A percentile compares a stretch with the other conserved stretches of the same genome.
phyloP scores from a whole-genome alignment of 2,113 vertebrate species.

The Acanthochromis polyacanthus region DNA sequence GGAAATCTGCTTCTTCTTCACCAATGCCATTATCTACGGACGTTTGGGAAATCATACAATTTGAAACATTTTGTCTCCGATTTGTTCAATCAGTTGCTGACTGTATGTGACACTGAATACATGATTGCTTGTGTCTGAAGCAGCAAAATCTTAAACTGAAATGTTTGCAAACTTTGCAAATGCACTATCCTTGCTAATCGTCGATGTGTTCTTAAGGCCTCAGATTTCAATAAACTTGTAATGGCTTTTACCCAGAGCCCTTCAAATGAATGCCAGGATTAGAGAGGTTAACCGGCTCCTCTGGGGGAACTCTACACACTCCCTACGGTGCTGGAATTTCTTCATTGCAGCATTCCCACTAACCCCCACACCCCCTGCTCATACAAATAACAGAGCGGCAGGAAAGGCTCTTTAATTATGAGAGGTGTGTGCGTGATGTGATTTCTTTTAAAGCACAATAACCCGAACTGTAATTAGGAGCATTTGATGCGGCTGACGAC shows the following conservation, averaged over 20 bases:
- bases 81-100: background rate
- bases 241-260: conserved; percentile 41
- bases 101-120: background rate
- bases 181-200: conserved; percentile 32
- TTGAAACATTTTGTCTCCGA: background rate
- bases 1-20: conserved; percentile 17
- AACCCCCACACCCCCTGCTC: conserved; percentile 48
- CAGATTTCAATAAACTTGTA: conserved; percentile 48
- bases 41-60: background rate
- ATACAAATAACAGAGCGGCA: conserved; percentile 68
- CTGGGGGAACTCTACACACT: conserved; percentile 36
- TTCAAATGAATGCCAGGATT: conserved; percentile 66
- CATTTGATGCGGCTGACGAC: conserved; percentile 61
- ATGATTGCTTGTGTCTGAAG: background rate
- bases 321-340: conserved; percentile 67
- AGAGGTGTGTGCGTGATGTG: conserved; percentile 63
- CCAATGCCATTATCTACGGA: background rate
- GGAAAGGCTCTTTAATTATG: conserved; percentile 76
- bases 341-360: conserved; percentile 36
- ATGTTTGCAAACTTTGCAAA: conserved; percentile 26
- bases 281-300: conserved; percentile 46
- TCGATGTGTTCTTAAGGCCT: conserved; percentile 27
- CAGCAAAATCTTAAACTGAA: background rate
- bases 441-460: conserved; percentile 70
- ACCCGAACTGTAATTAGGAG: conserved; percentile 62